phyloP scores from a whole-genome alignment of 2,113 vertebrate genomes.

The Gymnarchus niloticus region DNA sequence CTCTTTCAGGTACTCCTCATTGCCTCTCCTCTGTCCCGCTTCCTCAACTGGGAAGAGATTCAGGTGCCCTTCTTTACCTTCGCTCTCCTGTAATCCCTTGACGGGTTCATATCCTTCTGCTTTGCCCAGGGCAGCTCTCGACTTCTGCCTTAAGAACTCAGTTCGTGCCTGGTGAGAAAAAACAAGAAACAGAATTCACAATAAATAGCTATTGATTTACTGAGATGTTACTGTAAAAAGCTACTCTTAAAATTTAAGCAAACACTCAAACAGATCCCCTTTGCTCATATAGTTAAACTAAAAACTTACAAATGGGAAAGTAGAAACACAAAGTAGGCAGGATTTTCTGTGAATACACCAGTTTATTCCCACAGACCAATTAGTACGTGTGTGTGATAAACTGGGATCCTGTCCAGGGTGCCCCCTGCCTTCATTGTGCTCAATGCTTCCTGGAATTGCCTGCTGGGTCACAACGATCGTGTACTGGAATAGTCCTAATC shows the following conservation, averaged over 20 bases:
- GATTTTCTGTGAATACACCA: neutral
- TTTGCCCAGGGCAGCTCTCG: conserved; percentile 47
- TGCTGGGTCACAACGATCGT: neutral
- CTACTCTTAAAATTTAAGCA: neutral
- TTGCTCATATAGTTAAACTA: neutral
- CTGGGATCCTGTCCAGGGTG: neutral
- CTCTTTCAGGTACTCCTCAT: conserved; percentile 75
- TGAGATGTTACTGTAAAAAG: neutral
- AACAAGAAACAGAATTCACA: neutral
- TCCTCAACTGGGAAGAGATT: conserved; percentile 75
- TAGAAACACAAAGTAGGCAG: neutral
- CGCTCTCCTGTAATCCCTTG: neutral
- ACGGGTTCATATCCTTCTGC: conserved; percentile 10
- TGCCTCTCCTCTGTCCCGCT: conserved; percentile 62
- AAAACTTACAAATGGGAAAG: neutral
- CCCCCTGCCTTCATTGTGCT: too few relatives aligned
- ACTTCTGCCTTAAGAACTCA: conserved; percentile 69
- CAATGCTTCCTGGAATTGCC: neutral
- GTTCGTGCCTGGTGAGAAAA: conserved; percentile 69
- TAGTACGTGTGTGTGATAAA: neutral
- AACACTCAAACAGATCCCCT: neutral
- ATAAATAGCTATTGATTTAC: neutral
- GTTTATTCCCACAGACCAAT: neutral
- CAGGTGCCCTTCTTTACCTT: conserved; percentile 49
- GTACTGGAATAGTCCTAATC: too few relatives aligned